Base-by-base conservation (phyloP, 1,140 invertebrate genomes). In the Aradophagus sp. region DNA sequence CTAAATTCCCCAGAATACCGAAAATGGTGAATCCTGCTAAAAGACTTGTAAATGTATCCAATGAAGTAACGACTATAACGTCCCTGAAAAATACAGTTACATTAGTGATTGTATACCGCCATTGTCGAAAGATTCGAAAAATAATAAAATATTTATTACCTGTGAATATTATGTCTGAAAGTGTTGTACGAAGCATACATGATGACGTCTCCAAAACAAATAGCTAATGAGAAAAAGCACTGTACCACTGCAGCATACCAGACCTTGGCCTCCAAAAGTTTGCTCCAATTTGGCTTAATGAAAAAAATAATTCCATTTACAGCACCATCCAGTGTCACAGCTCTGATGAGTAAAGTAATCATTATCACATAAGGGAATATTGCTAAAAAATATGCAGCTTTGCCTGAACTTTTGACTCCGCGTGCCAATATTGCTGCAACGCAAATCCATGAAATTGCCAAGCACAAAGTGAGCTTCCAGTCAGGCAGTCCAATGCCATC, bases 1-100 rank as follows among this genome's bases (percentile, higher is more conserved):
- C 91, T 32, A 93, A 81, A 73, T 92, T 91, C 2, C 94, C 93
- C 12, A 96, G 83, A 50, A 96, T 91, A 0, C 92, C 92, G 76
- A 96, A 96, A 42, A 95, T 94, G 0, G 93, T 94, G 31, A 92
- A 89, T 5, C 94, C 94, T 8, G 95, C 92, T 20, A 96, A 80
- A 7, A 96, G 84, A 71, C 93, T 95, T 0, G 94, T 96, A 14
- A 90, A 85, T 0, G 91, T 91, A 75, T 94, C 92, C 62, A 93
- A 76, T 1, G 88, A 88, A 1, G 91, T 93, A 0, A 93, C 89
- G 8, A 93, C 90, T 61, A 88, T 86, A 2, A 89, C 88, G 7
- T 95, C 92, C 61, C 88, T 89, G 44, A 27, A 78, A 20, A 27
- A 31, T 39, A n/a, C n/a, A n/a, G n/a, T n/a, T n/a, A n/a, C n/a